These are phyloP conservation scores for Rhabdophis nuchalis DNA, from an alignment of 2,797 vertebrate species.

Conservation along the genomic window DNA sequence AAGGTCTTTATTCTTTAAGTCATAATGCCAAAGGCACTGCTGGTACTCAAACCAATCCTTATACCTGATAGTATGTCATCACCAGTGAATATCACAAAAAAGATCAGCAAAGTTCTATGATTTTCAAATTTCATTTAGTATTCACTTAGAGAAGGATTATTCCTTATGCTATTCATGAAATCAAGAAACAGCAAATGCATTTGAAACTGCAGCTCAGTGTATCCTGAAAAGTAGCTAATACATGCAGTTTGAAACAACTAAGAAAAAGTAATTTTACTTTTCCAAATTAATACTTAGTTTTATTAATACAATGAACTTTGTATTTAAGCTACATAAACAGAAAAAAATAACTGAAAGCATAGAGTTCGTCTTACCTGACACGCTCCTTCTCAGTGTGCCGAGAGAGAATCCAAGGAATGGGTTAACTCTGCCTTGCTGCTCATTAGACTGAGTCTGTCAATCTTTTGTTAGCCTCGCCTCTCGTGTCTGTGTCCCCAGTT, in stretches of 20 bases:
- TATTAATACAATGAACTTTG: background rate
- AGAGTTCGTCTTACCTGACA: background rate
- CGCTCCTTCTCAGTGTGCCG: too few relatives aligned
- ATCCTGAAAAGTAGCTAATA: background rate
- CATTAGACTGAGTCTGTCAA: too few relatives aligned
- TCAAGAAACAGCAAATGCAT: background rate
- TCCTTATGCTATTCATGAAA: background rate
- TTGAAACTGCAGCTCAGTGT: background rate
- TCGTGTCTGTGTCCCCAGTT: too few relatives aligned
- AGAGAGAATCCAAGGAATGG: too few relatives aligned
- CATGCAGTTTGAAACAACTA: background rate
- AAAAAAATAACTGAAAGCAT: background rate
- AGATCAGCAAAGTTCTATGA: background rate
- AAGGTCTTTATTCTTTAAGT: background rate
- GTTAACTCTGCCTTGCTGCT: too few relatives aligned
- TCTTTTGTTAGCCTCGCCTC: too few relatives aligned
- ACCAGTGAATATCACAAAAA: background rate
- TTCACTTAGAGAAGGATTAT: background rate
- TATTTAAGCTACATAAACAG: background rate
- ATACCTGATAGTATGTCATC: background rate
- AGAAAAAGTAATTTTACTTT: background rate
- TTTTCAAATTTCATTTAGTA: background rate
- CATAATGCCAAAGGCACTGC: background rate
- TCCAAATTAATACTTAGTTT: background rate
- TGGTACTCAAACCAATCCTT: background rate